phyloP scores from a whole-genome alignment of 2,797 vertebrate genomes.

The Mus caroli region DNA sequence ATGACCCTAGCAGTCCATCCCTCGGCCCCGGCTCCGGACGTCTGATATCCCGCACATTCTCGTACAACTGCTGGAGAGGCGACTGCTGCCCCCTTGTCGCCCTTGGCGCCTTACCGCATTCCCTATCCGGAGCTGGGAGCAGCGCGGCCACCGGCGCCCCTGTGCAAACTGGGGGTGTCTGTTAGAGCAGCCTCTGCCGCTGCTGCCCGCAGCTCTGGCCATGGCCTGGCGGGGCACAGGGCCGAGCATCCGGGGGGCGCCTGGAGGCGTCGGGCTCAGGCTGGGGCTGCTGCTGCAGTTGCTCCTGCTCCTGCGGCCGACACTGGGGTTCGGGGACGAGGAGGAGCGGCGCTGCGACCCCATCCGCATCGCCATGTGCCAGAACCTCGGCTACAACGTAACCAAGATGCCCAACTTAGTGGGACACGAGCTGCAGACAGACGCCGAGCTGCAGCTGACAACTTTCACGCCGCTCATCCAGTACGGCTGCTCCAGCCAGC shows the following conservation, averaged over 20 bases:
- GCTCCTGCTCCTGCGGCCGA: conserved; percentile 79
- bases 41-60: conserved; percentile 62
- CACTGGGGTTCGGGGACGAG: conserved; percentile 93
- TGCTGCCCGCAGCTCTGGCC: conserved; percentile 66
- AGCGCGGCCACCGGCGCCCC: conserved; percentile 68
- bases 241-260: conserved; percentile 65
- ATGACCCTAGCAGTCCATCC: conserved; percentile 65
- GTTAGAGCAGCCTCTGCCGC: conserved; percentile 61
- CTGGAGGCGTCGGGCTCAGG: conserved; percentile 65
- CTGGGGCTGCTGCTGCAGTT: conserved; percentile 65
- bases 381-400: conserved; percentile 98
- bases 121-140: conserved; percentile 67
- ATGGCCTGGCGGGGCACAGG: conserved; percentile 75
- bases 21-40: not conserved
- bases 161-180: conserved; percentile 82
- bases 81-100: conserved; percentile 58
- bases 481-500: conserved; percentile 99
- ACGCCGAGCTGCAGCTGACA: conserved; percentile 98
- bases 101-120: conserved; percentile 72
- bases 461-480: conserved; percentile 99
- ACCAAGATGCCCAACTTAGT: conserved; percentile 99
- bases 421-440: conserved; percentile 97
- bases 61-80: conserved; percentile 58
- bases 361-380: conserved; percentile 99
- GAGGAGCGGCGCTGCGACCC: conserved; percentile 98